Conservation (phyloP, 1,140 invertebrate species). For the Latrodectus geometricus region DNA sequence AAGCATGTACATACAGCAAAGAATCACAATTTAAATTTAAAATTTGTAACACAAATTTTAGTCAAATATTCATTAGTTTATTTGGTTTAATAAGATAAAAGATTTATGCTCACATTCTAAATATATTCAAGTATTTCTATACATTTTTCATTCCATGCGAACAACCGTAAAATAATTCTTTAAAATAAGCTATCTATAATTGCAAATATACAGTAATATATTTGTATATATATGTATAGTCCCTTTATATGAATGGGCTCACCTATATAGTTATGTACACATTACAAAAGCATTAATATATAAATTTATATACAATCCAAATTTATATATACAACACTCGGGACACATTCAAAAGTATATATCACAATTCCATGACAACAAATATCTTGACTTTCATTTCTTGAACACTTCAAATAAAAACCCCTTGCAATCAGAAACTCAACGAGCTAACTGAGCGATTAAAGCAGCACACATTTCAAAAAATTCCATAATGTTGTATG, state of each 20-base stretch:
- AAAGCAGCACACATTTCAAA: constrained; percentile 99
- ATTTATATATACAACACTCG: constrained; percentile 11
- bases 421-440: constrained; percentile 58
- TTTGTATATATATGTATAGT: not conserved
- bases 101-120: no score
- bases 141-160: not conserved
- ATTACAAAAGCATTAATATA: constrained; percentile 10
- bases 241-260: not conserved
- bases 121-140: not conserved
- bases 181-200: not conserved
- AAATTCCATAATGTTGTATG: constrained; percentile 99
- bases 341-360: constrained; percentile 27
- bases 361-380: constrained; percentile 27
- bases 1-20: no score
- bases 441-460: constrained; percentile 97
- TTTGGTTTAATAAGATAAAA: no score
- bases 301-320: constrained; percentile 21
- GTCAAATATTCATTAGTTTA: no score
- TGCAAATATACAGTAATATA: no score
- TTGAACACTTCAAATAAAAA: constrained; percentile 8
- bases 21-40: no score
- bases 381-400: not conserved
- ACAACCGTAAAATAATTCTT: not conserved
- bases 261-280: constrained; percentile 41
- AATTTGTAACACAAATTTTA: no score